A percentile compares a stretch with the other conserved stretches of the same genome.
These are phyloP conservation scores for Lagria hirta DNA, from an alignment of 2,888 invertebrate genomes.

Conservation along the genomic window DNA sequence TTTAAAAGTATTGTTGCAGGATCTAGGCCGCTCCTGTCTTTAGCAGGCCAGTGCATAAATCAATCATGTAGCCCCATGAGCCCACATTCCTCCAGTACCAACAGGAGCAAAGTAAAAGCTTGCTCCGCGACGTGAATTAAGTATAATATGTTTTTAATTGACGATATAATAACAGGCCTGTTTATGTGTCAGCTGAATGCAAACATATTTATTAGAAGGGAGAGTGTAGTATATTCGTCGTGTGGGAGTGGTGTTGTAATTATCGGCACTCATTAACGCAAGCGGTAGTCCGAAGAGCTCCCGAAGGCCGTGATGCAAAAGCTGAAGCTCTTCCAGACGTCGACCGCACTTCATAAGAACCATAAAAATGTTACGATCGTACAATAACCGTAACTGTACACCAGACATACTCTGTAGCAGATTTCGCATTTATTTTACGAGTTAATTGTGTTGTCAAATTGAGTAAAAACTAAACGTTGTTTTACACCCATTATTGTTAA, in stretches of 20 bases:
- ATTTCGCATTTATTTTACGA: slow-evolving; percentile 51
- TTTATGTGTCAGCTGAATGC: slow-evolving; percentile 44
- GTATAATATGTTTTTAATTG: slow-evolving; percentile 50
- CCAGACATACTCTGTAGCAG: slow-evolving; percentile 51
- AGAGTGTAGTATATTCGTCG: slow-evolving; percentile 37
- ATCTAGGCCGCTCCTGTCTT: no score
- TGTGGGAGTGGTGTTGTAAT: slow-evolving; percentile 43
- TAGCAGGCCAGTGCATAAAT: slow-evolving; percentile 38
- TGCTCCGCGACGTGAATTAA: slow-evolving; percentile 33
- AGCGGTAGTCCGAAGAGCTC: no score
- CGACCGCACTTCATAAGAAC: slow-evolving; percentile 43
- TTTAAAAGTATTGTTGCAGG: no score
- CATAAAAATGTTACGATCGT: slow-evolving; percentile 53
- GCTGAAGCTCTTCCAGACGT: slow-evolving; percentile 19
- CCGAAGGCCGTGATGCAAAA: no score
- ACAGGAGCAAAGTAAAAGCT: slow-evolving; percentile 4
- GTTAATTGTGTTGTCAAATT: slow-evolving; percentile 54
- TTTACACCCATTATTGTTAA: slow-evolving; percentile 43
- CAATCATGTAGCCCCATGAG: slow-evolving; percentile 40
- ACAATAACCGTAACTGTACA: slow-evolving; percentile 53
- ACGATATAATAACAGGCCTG: slow-evolving; percentile 49
- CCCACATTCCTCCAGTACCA: slow-evolving; percentile 34
- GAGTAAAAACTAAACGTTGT: slow-evolving; percentile 41
- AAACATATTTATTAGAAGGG: slow-evolving; percentile 45
- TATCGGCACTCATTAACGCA: slow-evolving; percentile 41